Evolutionary conservation across 2,888 invertebrate genomes (phyloP).

Genomic region (Sthenelais limicola): DNA sequence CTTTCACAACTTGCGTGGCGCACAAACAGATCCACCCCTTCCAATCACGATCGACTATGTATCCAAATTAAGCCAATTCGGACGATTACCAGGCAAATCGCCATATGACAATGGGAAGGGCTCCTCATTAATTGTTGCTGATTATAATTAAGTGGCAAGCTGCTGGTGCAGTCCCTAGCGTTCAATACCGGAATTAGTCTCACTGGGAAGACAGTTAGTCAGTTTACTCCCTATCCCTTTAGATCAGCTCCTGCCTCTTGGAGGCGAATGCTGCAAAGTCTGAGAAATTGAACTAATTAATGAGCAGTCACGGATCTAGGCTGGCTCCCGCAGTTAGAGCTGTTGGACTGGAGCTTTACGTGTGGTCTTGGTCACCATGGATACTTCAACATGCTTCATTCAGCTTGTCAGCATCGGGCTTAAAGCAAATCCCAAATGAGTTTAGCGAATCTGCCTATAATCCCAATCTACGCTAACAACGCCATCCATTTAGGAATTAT

Average conservation of each 20-base stretch:
- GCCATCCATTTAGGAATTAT: too few species aligned
- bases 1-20: conserved; percentile 32
- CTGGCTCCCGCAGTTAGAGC: too few species aligned
- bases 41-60: conserved; percentile 20
- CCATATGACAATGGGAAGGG: conserved; percentile 28
- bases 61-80: conserved; percentile 41
- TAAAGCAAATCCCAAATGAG: too few species aligned
- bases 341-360: too few species aligned
- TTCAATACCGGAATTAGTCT: conserved; percentile 35
- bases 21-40: conserved; percentile 29
- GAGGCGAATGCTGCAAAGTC: background rate
- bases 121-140: conserved; percentile 40
- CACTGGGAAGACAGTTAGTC: conserved; percentile 22
- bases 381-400: too few species aligned
- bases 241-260: conserved; percentile 29
- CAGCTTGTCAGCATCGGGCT: too few species aligned
- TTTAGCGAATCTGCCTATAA: too few species aligned
- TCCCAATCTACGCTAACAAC: too few species aligned
- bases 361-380: too few species aligned
- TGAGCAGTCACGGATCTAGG: conserved; percentile 10
- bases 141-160: conserved; percentile 31
- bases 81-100: conserved; percentile 11
- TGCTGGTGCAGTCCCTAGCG: conserved; percentile 27
- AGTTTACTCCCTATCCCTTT: conserved; percentile 31
- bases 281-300: conserved; percentile 31